These are phyloP conservation scores for Netelia fuscicornis DNA, from an alignment of 2,888 invertebrate species.

Conservation along the genomic window DNA sequence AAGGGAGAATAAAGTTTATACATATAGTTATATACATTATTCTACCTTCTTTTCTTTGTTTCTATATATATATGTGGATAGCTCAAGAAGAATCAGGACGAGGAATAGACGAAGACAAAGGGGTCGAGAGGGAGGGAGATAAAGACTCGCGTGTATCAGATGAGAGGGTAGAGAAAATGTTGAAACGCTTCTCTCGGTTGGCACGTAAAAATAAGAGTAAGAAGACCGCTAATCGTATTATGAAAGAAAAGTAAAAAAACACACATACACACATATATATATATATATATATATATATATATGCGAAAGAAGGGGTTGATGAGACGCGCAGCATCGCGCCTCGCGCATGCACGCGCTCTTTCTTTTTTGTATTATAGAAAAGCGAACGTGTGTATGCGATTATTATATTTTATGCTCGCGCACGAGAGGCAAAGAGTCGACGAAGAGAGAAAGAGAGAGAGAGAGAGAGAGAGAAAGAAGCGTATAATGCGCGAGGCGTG, in stretches of 20 bases:
- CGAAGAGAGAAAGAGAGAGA: conserved; percentile 80
- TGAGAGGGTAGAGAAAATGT: conserved; percentile 54
- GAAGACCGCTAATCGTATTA: conserved; percentile 66
- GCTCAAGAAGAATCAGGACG: conserved; percentile 50
- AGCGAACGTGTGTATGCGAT: conserved; percentile 61
- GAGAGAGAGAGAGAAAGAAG: conserved; percentile 84
- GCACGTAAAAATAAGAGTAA: conserved; percentile 66
- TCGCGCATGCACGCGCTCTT: conserved; percentile 45
- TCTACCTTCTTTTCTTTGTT: too few relatives aligned
- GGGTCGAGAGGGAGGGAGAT: conserved; percentile 7
- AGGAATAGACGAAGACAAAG: conserved; percentile 58
- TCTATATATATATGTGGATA: conserved; percentile 5
- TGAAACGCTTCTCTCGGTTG: conserved; percentile 61
- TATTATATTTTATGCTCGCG: conserved; percentile 68
- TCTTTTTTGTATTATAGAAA: conserved; percentile 50
- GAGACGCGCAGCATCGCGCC: conserved; percentile 61
- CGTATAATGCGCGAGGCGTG: conserved; percentile 87
- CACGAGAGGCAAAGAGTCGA: conserved; percentile 71
- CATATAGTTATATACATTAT: not conserved
- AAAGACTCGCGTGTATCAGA: conserved; percentile 27
- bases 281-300: conserved; percentile 35
- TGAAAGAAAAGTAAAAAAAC: conserved; percentile 34
- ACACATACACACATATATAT: not conserved
- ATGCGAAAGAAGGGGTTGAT: conserved; percentile 47
- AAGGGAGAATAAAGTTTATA: conserved; percentile 20